Evolutionary conservation across 37 sponge, comb jelly and placozoan species (phyloP).

Genomic region (Beroe ovata): DNA sequence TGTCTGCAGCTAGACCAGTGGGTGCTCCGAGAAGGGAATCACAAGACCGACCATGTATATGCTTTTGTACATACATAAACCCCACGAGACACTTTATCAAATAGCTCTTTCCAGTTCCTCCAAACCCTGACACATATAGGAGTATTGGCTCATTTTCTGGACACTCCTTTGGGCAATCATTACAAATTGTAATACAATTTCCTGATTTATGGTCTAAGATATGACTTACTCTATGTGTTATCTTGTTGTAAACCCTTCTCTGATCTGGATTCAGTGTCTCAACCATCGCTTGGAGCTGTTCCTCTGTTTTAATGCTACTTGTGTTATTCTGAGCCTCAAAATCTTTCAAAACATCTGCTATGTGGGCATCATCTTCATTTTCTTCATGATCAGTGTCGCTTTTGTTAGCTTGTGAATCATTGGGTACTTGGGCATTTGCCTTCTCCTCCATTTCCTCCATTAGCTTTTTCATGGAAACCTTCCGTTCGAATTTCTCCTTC

Average conservation of each 20-base stretch:
- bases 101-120: slow-evolving; percentile 73
- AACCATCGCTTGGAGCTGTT: not conserved
- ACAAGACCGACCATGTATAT: not conserved
- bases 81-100: slow-evolving; percentile 64
- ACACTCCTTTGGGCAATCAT: slow-evolving; percentile 11
- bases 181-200: not conserved
- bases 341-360: not conserved
- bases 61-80: slow-evolving; percentile 18
- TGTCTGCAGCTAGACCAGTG: slow-evolving; percentile 70
- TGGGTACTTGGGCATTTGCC: not conserved
- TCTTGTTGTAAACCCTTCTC: not conserved
- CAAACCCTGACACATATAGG: slow-evolving; percentile 68
- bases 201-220: not conserved
- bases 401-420: not conserved
- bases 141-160: slow-evolving; percentile 25
- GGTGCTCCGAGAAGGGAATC: slow-evolving; percentile 64
- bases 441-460: not conserved
- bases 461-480: not conserved
- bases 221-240: not conserved
- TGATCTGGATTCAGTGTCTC: slow-evolving; percentile 4
- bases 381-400: not conserved
- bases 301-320: not conserved
- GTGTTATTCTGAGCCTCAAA: not conserved
- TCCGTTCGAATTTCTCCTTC: not conserved
- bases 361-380: not conserved